Evolutionary conservation across 53 echinoderm and acorn worm species (phyloP), one percentile per base, ranked within the genome.

Genomic region (Mesocentrotus franciscanus): DNA sequence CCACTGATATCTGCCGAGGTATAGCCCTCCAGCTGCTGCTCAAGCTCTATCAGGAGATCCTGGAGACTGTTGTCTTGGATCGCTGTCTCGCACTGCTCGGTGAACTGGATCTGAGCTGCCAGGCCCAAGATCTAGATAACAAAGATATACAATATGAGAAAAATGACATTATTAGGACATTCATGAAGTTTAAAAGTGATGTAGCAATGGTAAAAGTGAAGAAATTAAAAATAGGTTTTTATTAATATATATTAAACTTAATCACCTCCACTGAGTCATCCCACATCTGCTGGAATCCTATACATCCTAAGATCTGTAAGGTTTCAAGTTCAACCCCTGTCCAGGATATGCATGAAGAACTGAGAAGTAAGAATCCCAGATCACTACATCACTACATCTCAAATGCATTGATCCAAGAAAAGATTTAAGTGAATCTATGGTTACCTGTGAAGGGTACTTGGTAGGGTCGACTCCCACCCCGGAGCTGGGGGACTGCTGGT

Each of bases 401-500:
- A n/a, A n/a, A n/a, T n/a, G n/a, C n/a, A n/a, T n/a, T n/a, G n/a
- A n/a, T n/a, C n/a, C n/a, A n/a, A n/a, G n/a, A n/a, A n/a, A n/a
- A 74, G 12, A 74, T 30, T 30, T n/a, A n/a, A 26, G 71, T 71
- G 24, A 8, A 71, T 71, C 12, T 27, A 58, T 22, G 32, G 32
- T 96, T 96, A 99, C 99, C 97, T 99, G 99, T 62, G 99, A 99
- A n/a, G 99, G 99, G 93, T 97, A 99, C 90, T 96, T 87, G 95
- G 95, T 95, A 3, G 99, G 99, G 61, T 99, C 99, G 0, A 99
- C 98, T 3, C 97, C 97, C n/a, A 94, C 94, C 3, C 97, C 95
- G 39, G 64, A 42, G 32, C 91, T 93, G 29, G 93, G 95, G 18
- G 93, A 95, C 81, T 90, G 96, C 32, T 98, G 97, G 60, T 96